Percentiles rank a stretch among this genome's conserved stretches.
phyloP scores from a whole-genome alignment of 1,140 invertebrate species.

The Trichonephila clavipes region DNA sequence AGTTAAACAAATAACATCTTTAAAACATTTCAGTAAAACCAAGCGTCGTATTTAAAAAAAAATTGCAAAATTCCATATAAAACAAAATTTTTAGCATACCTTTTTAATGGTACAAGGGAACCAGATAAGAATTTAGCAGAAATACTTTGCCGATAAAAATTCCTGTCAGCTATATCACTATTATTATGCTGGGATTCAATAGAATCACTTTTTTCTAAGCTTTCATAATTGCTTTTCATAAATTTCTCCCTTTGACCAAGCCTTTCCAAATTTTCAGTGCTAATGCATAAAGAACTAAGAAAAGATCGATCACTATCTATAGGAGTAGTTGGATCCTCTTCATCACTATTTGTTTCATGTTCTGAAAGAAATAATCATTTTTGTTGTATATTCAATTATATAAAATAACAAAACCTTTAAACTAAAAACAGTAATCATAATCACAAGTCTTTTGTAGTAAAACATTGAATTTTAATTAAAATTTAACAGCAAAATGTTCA shows the following conservation, averaged over 20 bases:
- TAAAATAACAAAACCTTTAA: too few species aligned
- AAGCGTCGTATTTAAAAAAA: not conserved
- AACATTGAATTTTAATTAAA: too few species aligned
- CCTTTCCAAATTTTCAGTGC: conserved; percentile 88
- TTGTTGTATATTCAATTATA: too few species aligned
- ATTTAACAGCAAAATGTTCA: too few species aligned
- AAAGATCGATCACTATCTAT: conserved; percentile 76
- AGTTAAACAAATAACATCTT: too few species aligned
- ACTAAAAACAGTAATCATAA: too few species aligned
- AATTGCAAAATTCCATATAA: conserved; percentile 8
- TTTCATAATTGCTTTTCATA: conserved; percentile 89
- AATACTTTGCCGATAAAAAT: conserved; percentile 77
- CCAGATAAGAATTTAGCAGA: conserved; percentile 79
- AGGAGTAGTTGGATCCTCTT: conserved; percentile 79
- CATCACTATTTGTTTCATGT: conserved; percentile 86
- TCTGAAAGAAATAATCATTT: conserved; percentile 29
- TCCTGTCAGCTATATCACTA: conserved; percentile 42
- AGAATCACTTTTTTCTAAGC: conserved; percentile 82
- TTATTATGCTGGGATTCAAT: conserved; percentile 26
- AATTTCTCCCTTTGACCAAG: conserved; percentile 87
- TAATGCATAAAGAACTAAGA: conserved; percentile 80
- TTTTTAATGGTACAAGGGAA: conserved; percentile 76
- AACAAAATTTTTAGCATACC: not conserved
- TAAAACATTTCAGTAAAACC: not conserved
- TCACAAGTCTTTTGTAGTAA: too few species aligned